Evolutionary conservation across 2,113 vertebrate genomes (phyloP), one percentile per base, ranked within the genome.

Genomic region (Solenodon paradoxus): DNA sequence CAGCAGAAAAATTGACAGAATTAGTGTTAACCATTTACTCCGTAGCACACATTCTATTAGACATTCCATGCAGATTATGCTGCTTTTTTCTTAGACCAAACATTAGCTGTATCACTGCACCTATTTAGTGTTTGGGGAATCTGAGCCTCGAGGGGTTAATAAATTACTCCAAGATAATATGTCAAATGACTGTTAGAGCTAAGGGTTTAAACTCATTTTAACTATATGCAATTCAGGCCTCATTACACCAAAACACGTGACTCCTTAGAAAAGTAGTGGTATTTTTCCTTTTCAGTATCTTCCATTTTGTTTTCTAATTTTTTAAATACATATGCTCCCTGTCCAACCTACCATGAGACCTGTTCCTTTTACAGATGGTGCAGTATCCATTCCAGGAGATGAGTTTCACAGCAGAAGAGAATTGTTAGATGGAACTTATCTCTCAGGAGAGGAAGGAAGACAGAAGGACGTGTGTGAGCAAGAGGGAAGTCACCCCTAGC

Each of bases 381-480:
- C 1, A 0, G 47, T n/a, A 4, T 30, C 28, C 35, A 77, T 88
- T 81, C 75, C 10, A 6, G 24, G 40, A 38, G 78, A 40, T 53
- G 42, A 61, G 47, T 77, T 63, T 51, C 61, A 77, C 9, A 82
- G 49, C 28, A 51, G 9, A 45, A 55, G 32, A 61, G 53, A n/a
- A 38, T 24, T 64, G 16, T n/a, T 12, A 38, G 64, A 40, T 79
- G 63, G 57, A 38, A 32, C 28, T n/a, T 6, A 42, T 64, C 38
- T n/a, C 40, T 20, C 8, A 15, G 26, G 35, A 74, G 82, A 30
- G 11, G 42, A 64, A 71, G 11, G 5, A 45, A 24, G 13, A 32
- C 10, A 9, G 22, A 20, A n/a, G 49, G 30, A 24, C 2, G 3
- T 9, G 3, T 9, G 4, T 8, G 24, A 24, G 12, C 22, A 12